Evolutionary conservation across 53 echinoderm and acorn worm genomes (phyloP), one percentile per base, ranked within the genome.

Genomic region (Mesocentrotus franciscanus): DNA sequence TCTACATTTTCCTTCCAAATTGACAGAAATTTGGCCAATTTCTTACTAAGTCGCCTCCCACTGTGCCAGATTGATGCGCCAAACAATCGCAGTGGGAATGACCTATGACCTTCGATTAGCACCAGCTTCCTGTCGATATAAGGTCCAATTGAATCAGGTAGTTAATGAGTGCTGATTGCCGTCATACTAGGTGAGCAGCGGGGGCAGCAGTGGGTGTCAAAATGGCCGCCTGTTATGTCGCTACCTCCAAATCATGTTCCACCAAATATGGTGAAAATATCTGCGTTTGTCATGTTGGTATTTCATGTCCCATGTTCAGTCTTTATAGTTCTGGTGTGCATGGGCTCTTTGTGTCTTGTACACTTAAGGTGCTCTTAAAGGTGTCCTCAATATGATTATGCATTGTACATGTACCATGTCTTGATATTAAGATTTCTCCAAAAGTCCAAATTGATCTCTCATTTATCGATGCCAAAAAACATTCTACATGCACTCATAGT

Each of bases 21-120:
- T 93, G 93, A 81, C 83, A 93, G 93, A 93, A 93, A 93, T 93
- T 93, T 93, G 60, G 93, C 93, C 93, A 93, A 93, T 93, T 93
- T 93, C 93, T 93, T 62, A 29, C 79, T 61, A 92, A 56, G 81
- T 61, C 83, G 61, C 61, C 22, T 93, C 93, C 81, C 81, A 32
- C 93, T 78, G 79, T 93, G 93, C 93, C 36, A 56, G 74, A 68
- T 71, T 74, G 74, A 92, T 92, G 72, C 74, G 55, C 56, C 33
- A 68, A 72, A 92, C 92, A 92, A 92, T 92, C 71, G 10, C 92
- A 26, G 72, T 71, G 92, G 26, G n/a, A 76, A 66, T 42, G 95
- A 94, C 95, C 95, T 85, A 18, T 55, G 95, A 85, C 95, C 95
- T 85, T 64, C 66, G 87, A 64, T 94, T 85, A 94, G 66, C 85